Conservation (phyloP, 2,888 invertebrate species). For the Adineta ricciae region DNA sequence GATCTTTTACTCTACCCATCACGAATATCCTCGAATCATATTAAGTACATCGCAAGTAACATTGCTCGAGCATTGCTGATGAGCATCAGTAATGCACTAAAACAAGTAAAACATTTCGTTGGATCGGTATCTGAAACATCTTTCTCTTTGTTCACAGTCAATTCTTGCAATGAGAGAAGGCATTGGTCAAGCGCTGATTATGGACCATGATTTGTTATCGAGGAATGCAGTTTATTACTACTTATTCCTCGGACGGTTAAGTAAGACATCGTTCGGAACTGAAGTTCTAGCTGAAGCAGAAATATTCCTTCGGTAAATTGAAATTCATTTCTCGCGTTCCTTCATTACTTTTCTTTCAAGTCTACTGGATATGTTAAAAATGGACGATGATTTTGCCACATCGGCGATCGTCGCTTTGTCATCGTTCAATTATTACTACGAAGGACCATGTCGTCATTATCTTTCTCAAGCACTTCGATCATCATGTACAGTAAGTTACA, state of each 20-base stretch:
- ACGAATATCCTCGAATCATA: background rate
- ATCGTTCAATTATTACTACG: background rate
- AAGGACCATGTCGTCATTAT: background rate
- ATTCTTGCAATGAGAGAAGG: background rate
- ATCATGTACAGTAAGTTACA: background rate
- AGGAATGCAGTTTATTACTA: background rate
- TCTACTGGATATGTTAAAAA: background rate
- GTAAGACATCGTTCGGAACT: background rate
- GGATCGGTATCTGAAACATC: too few relatives aligned
- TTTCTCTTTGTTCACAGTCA: background rate
- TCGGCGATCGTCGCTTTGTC: background rate
- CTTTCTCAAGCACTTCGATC: background rate
- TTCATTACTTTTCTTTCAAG: background rate
- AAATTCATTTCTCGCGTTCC: background rate
- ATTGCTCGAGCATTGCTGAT: background rate
- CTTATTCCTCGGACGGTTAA: background rate
- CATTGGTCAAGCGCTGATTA: background rate
- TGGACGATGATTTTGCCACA: background rate
- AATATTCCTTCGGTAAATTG: background rate
- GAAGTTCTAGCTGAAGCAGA: background rate
- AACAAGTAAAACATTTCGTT: background rate
- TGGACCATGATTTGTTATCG: background rate
- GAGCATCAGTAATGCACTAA: background rate
- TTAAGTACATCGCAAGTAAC: background rate
- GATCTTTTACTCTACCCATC: background rate